Evolutionary conservation across 2,888 invertebrate genomes (phyloP), one percentile per base, ranked within the genome.

Genomic region (Phania funesta): DNA sequence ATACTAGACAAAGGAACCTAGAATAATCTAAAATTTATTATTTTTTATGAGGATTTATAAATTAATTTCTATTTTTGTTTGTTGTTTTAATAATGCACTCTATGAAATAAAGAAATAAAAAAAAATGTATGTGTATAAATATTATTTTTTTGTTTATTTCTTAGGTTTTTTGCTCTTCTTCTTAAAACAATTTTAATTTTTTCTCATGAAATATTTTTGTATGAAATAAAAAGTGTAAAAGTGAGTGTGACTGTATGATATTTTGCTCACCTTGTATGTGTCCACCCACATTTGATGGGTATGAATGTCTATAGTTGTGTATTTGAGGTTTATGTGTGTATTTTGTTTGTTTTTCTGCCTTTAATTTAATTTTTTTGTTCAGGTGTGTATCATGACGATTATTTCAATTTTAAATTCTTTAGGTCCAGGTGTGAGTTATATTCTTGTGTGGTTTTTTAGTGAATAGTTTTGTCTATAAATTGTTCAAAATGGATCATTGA

Each of bases 211-310:
- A n/a, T n/a, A n/a, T n/a, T 3, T 6, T 52, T 54, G 26, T 29
- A 26, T 24, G 35, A 7, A 18, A 2, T 41, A 52, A 24, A 52
- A 54, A 52, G 73, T 73, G 67, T 60, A 41, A 24, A n/a, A 5
- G 65, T 54, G 38, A 18, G 6, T 58, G 56, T 38, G 35, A 7
- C 11, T 70, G 24, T 58, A 58, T 50, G 6, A 48, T 65, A 46
- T 44, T 44, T 71, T 65, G 52, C 32, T 79, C 65, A 79, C 78
- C 71, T 79, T 79, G 78, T 65, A 44, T 67, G 26, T 73, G 78
- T 73, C 78, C 78, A 73, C 78, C 78, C 78, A 79, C 78, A 67
- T 50, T 58, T 58, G 58, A 44, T 76, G n/a, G 29, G 67, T 48
- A 16, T 75, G 65, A 38, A 29, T 76, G 22, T 67, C 41, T 74